These are phyloP conservation scores for Eonycteris spelaea DNA, from an alignment of 2,113 vertebrate genomes.

Conservation along the genomic window DNA sequence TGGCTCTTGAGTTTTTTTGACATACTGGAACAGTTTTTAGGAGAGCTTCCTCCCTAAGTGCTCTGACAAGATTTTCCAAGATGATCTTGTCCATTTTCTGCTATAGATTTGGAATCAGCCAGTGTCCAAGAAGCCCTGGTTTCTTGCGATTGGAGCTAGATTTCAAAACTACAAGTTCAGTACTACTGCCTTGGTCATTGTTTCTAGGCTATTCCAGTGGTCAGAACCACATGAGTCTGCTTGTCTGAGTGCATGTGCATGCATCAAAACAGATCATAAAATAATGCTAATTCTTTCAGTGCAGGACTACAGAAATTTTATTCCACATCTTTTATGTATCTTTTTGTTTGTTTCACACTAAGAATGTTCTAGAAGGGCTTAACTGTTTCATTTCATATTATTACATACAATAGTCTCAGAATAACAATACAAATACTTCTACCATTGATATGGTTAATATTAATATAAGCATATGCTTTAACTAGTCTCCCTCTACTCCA, in stretches of 20 bases:
- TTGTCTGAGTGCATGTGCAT: background rate
- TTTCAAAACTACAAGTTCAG: background rate
- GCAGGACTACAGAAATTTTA: background rate
- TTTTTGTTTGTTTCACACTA: constrained; percentile 1
- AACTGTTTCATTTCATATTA: background rate
- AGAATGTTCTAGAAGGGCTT: background rate
- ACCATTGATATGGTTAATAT: background rate
- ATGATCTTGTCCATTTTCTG: background rate
- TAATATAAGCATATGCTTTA: background rate
- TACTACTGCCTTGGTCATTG: background rate
- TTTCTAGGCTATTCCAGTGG: background rate
- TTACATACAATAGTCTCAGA: background rate
- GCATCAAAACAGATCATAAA: background rate
- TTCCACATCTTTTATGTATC: background rate
- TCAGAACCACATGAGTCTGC: background rate
- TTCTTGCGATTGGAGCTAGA: background rate
- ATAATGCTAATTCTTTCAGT: background rate
- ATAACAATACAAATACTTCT: background rate
- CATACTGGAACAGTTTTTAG: background rate
- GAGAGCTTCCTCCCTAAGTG: background rate
- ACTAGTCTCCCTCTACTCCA: background rate
- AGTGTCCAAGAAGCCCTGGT: background rate
- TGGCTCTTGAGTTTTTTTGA: background rate
- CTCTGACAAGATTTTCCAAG: background rate
- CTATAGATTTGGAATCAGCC: background rate